phyloP scores from a whole-genome alignment of 1,140 invertebrate genomes.

The Penaeus vannamei region DNA sequence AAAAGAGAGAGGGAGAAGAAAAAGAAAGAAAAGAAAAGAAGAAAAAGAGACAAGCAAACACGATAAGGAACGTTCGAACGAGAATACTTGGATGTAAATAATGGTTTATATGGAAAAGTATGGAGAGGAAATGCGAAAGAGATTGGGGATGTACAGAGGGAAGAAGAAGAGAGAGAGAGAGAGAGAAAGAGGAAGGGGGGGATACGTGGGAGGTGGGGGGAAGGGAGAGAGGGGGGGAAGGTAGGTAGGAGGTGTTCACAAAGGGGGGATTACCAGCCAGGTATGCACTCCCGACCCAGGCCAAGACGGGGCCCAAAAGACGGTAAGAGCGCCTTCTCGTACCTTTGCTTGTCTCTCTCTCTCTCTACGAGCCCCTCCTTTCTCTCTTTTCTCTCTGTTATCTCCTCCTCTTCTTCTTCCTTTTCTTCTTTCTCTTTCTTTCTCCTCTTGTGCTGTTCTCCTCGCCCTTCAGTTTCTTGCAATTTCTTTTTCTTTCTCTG shows the following conservation, averaged over 20 bases:
- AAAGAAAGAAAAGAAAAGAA: no score
- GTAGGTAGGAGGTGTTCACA: constrained; percentile 2
- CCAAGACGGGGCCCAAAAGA: neutral
- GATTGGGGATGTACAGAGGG: no score
- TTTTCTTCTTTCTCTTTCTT: no score
- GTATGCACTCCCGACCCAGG: neutral
- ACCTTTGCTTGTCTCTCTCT: neutral
- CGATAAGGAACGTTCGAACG: no score
- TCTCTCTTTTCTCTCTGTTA: no score
- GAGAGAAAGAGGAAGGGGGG: neutral
- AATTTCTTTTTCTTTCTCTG: neutral
- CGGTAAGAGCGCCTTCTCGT: neutral
- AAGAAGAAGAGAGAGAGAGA: neutral
- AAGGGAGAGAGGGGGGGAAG: neutral
- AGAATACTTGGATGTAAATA: no score
- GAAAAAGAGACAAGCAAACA: no score
- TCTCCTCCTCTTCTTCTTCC: no score
- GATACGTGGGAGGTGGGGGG: neutral
- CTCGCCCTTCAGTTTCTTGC: neutral
- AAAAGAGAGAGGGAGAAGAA: no score
- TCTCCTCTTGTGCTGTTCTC: no score
- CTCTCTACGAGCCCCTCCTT: neutral
- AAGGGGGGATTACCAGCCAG: neutral
- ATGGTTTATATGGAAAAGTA: no score
- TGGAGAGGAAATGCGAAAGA: no score